Conservation (phyloP, 1,140 invertebrate genomes). For the Penaeus chinensis region DNA sequence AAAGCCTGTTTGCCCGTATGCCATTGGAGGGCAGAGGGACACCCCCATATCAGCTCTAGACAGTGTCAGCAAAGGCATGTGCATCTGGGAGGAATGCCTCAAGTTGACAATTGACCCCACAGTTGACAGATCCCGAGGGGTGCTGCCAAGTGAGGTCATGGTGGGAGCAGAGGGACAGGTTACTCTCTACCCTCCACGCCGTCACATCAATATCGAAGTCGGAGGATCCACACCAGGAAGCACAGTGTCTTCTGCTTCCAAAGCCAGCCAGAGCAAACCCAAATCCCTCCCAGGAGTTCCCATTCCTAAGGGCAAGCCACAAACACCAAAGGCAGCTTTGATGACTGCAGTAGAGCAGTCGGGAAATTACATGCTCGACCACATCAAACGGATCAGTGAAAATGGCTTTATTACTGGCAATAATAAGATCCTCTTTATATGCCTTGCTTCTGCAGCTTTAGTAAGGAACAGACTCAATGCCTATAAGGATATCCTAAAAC, state of each 20-base stretch:
- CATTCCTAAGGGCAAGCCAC: constrained; percentile 12
- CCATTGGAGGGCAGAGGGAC: constrained; percentile 53
- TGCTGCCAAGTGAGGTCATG: constrained; percentile 52
- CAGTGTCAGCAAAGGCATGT: constrained; percentile 53
- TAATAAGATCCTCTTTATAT: constrained; percentile 80
- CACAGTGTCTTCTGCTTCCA: constrained; percentile 66
- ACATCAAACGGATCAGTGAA: constrained; percentile 81
- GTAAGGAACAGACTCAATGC: constrained; percentile 81
- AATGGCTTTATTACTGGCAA: constrained; percentile 85
- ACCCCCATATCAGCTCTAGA: constrained; percentile 43
- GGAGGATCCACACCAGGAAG: constrained; percentile 78
- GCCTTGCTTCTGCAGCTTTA: constrained; percentile 81
- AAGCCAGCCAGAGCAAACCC: constrained; percentile 1
- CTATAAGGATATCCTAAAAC: constrained; percentile 73
- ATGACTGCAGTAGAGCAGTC: constrained; percentile 77
- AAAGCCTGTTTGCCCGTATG: constrained; percentile 54
- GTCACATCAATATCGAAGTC: constrained; percentile 66
- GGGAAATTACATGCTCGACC: constrained; percentile 74
- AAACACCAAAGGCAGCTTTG: constrained; percentile 72
- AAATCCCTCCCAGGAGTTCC: constrained; percentile 4
- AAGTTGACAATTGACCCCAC: constrained; percentile 43
- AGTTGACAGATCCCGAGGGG: constrained; percentile 29
- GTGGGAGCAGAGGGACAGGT: constrained; percentile 82
- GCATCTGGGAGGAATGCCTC: constrained; percentile 56
- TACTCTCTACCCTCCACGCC: constrained; percentile 79